A percentile compares a stretch with the other conserved stretches of the same genome.
Evolutionary conservation across 2,888 invertebrate genomes (phyloP).

Genomic region (Hypomecis punctinalis): DNA sequence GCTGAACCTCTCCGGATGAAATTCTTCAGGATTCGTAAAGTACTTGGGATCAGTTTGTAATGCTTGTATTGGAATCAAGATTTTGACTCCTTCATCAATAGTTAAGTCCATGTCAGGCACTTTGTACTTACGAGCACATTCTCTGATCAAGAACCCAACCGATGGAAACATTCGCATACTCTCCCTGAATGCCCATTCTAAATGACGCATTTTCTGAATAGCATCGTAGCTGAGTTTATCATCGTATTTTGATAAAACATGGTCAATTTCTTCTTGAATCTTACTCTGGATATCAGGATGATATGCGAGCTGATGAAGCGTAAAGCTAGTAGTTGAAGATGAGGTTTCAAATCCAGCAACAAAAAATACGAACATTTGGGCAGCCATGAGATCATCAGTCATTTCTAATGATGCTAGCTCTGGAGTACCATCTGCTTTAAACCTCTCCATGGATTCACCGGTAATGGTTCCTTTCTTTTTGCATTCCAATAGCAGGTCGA

Average conservation of each 20-base stretch:
- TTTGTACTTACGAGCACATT: conserved; percentile 55
- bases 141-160: conserved; percentile 59
- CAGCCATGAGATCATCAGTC: conserved; percentile 55
- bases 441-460: conserved; percentile 59
- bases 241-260: conserved; percentile 48
- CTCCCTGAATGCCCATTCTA: conserved; percentile 62
- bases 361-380: conserved; percentile 64
- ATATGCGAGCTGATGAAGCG: conserved; percentile 63
- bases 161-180: conserved; percentile 67
- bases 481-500: conserved; percentile 61
- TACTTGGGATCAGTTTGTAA: conserved; percentile 63
- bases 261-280: conserved; percentile 48
- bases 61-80: conserved; percentile 61
- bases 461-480: conserved; percentile 55
- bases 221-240: conserved; percentile 61
- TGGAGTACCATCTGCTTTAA: conserved; percentile 55
- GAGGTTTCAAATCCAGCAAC: conserved; percentile 67
- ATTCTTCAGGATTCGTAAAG: conserved; percentile 60
- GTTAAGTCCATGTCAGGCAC: conserved; percentile 55
- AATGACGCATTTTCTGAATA: conserved; percentile 60
- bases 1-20: conserved; percentile 62
- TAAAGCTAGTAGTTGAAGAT: conserved; percentile 62
- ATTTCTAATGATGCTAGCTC: conserved; percentile 51
- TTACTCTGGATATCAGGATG: conserved; percentile 56
- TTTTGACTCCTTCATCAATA: conserved; percentile 57